Conservation (phyloP, 2,113 vertebrate species). For the Gobio gobio region DNA sequence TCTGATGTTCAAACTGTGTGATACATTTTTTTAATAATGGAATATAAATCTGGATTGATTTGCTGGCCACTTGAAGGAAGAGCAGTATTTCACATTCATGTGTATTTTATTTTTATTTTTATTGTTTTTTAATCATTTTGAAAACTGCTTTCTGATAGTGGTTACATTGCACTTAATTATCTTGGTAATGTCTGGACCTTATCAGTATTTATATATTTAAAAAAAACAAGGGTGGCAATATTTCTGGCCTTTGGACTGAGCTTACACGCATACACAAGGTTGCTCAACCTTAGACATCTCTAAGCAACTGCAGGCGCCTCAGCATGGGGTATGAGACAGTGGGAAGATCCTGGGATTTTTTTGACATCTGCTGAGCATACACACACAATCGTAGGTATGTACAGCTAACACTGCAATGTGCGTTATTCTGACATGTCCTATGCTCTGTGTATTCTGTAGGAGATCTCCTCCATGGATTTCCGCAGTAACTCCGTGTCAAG, state of each 20-base stretch:
- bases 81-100: neutral
- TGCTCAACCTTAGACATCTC: constrained; percentile 12
- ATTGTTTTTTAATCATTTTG: neutral
- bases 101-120: neutral
- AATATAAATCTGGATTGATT: neutral
- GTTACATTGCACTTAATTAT: neutral
- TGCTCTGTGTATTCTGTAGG: constrained; percentile 61
- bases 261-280: neutral
- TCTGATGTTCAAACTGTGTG: neutral
- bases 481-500: constrained; percentile 74
- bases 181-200: neutral
- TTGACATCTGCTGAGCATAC: constrained; percentile 7
- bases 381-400: neutral
- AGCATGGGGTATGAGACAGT: constrained; percentile 28
- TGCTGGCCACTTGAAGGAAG: neutral
- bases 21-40: neutral
- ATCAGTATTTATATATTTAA: too few species aligned
- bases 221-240: neutral
- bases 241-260: constrained; percentile 9
- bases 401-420: too few species aligned
- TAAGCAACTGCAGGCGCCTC: constrained; percentile 46
- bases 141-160: neutral
- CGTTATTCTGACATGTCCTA: neutral
- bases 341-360: constrained; percentile 15
- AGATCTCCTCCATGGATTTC: constrained; percentile 70